phyloP scores from a whole-genome alignment of 2,113 vertebrate species.

The Ondatra zibethicus region DNA sequence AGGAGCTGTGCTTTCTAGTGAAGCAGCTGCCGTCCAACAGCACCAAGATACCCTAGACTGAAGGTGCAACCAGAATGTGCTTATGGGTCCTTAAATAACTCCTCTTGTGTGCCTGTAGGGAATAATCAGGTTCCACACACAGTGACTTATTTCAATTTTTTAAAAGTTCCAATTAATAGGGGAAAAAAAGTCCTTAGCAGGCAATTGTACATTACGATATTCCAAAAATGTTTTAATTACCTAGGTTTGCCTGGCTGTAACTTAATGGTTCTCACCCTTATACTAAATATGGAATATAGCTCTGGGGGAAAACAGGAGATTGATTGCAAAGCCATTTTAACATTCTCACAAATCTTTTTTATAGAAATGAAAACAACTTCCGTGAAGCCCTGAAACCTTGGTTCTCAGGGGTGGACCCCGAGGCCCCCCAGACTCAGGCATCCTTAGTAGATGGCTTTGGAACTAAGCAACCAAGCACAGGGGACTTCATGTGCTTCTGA shows the following conservation, averaged over 20 bases:
- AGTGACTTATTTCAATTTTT: constrained; percentile 75
- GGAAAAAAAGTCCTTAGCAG: constrained; percentile 61
- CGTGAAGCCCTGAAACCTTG: constrained; percentile 6
- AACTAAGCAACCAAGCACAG: constrained; percentile 9
- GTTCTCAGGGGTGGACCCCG: not conserved
- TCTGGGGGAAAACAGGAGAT: constrained; percentile 5
- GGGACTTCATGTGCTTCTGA: not conserved
- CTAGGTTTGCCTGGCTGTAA: constrained; percentile 66
- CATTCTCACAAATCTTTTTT: constrained; percentile 70
- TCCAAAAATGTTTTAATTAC: constrained; percentile 76
- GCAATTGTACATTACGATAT: constrained; percentile 68
- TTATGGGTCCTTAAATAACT: constrained; percentile 60
- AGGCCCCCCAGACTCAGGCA: not conserved
- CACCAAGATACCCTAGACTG: constrained; percentile 36
- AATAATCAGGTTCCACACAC: constrained; percentile 72
- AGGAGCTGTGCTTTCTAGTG: not conserved
- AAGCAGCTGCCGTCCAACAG: constrained; percentile 34
- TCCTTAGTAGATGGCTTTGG: constrained; percentile 9
- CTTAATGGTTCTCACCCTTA: constrained; percentile 76
- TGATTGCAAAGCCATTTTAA: constrained; percentile 72
- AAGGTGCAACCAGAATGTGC: constrained; percentile 47
- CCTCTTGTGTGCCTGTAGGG: constrained; percentile 50
- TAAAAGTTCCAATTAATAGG: constrained; percentile 74
- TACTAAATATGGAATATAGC: constrained; percentile 67
- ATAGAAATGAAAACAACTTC: constrained; percentile 60